These are phyloP conservation scores for Litoditis marina DNA, from an alignment of 2,888 invertebrate genomes.

Conservation along the genomic window DNA sequence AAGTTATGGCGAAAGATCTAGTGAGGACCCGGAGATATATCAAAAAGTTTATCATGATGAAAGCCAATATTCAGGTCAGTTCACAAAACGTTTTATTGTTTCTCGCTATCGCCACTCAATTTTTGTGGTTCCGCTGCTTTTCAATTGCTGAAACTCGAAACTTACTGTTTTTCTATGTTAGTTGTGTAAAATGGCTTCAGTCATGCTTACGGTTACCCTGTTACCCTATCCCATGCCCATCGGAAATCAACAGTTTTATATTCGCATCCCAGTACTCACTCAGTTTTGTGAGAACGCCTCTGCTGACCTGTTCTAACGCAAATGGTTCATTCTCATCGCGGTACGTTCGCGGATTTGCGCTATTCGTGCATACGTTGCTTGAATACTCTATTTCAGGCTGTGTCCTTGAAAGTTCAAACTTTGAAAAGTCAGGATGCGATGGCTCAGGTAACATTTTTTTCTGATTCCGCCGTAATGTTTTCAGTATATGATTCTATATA, in stretches of 20 bases:
- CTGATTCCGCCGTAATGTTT: constrained; percentile 6
- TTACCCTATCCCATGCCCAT: no score
- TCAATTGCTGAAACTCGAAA: no score
- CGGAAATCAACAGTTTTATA: no score
- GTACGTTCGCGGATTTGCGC: no score
- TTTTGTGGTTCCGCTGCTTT: neutral
- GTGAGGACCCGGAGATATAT: constrained; percentile 89
- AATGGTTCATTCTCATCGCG: no score
- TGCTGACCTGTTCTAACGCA: no score
- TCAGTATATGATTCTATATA: constrained; percentile 81
- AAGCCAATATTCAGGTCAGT: constrained; percentile 84
- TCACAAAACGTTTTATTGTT: neutral
- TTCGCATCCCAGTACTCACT: no score
- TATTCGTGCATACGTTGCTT: no score
- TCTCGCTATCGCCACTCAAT: neutral
- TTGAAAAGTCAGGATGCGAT: constrained; percentile 95
- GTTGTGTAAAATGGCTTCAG: no score
- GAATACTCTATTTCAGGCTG: constrained; percentile 70
- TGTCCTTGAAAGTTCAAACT: constrained; percentile 93
- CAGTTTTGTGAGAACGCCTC: no score
- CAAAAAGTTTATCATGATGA: constrained; percentile 98
- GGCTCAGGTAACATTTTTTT: constrained; percentile 72
- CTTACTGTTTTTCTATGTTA: no score
- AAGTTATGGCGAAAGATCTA: constrained; percentile 98
- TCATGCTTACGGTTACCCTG: no score